A percentile compares a stretch with the other conserved stretches of the same genome.
phyloP scores from a whole-genome alignment of 1,140 invertebrate genomes.

The Zophobas morio region DNA sequence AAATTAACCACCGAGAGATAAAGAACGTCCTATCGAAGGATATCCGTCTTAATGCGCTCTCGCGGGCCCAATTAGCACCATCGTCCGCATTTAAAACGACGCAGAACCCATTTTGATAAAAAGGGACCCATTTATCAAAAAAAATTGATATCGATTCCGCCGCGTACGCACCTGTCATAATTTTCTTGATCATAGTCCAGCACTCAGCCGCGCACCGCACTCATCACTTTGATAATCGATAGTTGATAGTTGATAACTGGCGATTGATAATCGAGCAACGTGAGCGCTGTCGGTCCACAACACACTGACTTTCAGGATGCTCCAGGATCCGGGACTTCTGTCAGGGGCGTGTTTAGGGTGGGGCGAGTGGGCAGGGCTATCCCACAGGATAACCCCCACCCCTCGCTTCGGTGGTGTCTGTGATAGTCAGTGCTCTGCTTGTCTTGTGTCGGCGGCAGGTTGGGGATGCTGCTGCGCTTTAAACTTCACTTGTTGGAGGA shows the following conservation, averaged over 20 bases:
- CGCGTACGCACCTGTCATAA: background rate
- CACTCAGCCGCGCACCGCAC: background rate
- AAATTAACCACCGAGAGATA: constrained; percentile 43
- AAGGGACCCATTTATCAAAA: no score
- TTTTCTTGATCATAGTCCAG: background rate
- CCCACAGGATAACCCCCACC: constrained; percentile 52
- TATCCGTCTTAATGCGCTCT: constrained; percentile 37
- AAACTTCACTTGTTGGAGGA: constrained; percentile 32
- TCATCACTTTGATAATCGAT: background rate
- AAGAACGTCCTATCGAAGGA: constrained; percentile 33
- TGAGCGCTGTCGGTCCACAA: constrained; percentile 23
- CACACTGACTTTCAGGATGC: constrained; percentile 58
- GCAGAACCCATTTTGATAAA: background rate
- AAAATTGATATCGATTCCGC: background rate
- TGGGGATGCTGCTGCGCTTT: constrained; percentile 35
- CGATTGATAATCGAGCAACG: constrained; percentile 1
- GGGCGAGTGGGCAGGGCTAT: constrained; percentile 53
- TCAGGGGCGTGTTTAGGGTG: constrained; percentile 57
- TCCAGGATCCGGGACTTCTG: constrained; percentile 58
- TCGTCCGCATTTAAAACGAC: background rate
- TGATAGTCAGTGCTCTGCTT: constrained; percentile 33
- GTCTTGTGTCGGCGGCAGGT: constrained; percentile 49
- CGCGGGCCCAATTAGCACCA: background rate
- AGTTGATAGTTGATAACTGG: background rate
- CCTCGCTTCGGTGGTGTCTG: constrained; percentile 37